Percentiles rank a stretch among this genome's conserved stretches.
phyloP scores from a whole-genome alignment of 1,140 invertebrate genomes.

The Lamellibrachia luymesi region DNA sequence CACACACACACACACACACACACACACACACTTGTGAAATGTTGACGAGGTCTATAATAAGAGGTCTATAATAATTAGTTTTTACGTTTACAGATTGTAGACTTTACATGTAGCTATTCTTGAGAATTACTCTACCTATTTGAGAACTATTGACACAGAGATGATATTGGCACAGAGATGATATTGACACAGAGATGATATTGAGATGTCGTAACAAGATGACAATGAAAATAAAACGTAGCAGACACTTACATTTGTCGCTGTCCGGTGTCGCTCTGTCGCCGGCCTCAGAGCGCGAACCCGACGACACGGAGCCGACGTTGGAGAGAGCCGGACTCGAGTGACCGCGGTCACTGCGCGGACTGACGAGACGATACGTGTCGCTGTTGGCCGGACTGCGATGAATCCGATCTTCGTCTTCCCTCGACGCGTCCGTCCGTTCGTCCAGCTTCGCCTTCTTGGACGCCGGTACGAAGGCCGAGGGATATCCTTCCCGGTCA shows the following conservation, averaged over 20 bases:
- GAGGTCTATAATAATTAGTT: no score
- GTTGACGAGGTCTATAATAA: no score
- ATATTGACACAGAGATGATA: no score
- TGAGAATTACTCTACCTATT: no score
- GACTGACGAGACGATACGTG: neutral
- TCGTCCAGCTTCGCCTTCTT: constrained; percentile 48
- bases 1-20: no score
- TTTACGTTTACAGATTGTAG: no score
- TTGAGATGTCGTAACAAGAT: neutral
- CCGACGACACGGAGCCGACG: neutral
- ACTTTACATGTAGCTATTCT: no score
- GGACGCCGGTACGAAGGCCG: constrained; percentile 48
- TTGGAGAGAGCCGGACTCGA: neutral
- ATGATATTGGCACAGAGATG: no score
- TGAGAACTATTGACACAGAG: neutral
- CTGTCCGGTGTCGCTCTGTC: constrained; percentile 10
- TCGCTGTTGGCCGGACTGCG: constrained; percentile 7
- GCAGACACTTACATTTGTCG: neutral
- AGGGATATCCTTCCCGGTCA: constrained; percentile 42
- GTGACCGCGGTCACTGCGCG: constrained; percentile 9
- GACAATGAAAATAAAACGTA: neutral
- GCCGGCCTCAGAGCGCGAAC: neutral
- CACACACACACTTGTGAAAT: no score
- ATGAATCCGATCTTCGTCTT: neutral
- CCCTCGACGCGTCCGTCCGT: neutral